Conservation (phyloP, 2,888 invertebrate genomes). For the Bibio marci region DNA sequence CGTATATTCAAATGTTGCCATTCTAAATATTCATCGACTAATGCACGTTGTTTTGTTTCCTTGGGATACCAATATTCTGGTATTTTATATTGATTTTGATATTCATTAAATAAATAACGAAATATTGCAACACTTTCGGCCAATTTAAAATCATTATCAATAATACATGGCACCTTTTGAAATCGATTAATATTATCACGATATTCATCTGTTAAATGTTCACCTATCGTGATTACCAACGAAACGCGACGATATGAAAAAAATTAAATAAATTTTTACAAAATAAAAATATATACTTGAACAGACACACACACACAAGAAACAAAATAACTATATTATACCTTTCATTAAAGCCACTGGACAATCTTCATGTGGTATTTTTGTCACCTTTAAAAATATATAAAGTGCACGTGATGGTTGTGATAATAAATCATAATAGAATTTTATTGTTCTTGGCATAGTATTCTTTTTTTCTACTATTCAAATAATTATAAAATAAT, state of each 20-base stretch:
- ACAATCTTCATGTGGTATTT: slow-evolving; percentile 46
- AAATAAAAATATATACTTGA: not conserved
- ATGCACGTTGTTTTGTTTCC: slow-evolving; percentile 36
- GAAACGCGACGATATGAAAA: no score
- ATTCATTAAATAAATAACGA: slow-evolving; percentile 42
- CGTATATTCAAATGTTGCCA: slow-evolving; percentile 42
- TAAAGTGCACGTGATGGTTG: slow-evolving; percentile 61
- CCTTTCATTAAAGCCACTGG: slow-evolving; percentile 46
- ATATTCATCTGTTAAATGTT: slow-evolving; percentile 44
- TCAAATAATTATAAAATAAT: no score
- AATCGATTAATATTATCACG: slow-evolving; percentile 38
- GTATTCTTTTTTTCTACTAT: no score
- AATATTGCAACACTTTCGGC: slow-evolving; percentile 53
- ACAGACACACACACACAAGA: no score
- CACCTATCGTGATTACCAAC: slow-evolving; percentile 31
- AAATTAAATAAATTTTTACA: no score
- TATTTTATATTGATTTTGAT: slow-evolving; percentile 30
- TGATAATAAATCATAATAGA: slow-evolving; percentile 58
- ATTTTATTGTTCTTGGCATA: slow-evolving; percentile 35
- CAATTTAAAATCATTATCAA: slow-evolving; percentile 46
- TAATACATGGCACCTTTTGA: slow-evolving; percentile 45
- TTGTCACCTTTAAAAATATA: slow-evolving; percentile 47
- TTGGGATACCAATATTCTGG: slow-evolving; percentile 51
- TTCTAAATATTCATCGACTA: slow-evolving; percentile 51
- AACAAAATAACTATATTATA: no score